phyloP scores from a whole-genome alignment of 2,113 vertebrate species.

The Psammodynastes pulverulentus region DNA sequence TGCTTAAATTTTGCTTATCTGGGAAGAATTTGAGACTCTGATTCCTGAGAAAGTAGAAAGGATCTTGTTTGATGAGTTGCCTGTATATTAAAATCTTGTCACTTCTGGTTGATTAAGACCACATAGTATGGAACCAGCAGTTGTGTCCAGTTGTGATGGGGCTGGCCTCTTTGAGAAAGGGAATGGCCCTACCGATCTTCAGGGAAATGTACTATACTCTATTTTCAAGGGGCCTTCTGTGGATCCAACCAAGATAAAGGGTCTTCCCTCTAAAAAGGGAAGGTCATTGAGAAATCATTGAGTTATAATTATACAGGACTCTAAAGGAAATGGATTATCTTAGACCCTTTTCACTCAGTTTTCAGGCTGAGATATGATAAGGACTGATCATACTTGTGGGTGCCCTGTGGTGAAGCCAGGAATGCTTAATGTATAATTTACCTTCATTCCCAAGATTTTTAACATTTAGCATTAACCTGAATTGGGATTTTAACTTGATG shows the following conservation, averaged over 20 bases:
- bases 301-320: not conserved
- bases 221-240: not conserved
- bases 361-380: not conserved
- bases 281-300: not conserved
- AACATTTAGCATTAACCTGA: conserved; percentile 34
- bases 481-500: conserved; percentile 71
- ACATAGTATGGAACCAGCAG: not conserved
- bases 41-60: not conserved
- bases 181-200: not conserved
- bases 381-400: not conserved
- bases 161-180: not conserved
- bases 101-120: not conserved
- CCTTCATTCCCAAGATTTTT: conserved; percentile 38
- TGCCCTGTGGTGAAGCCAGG: not conserved
- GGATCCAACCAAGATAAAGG: not conserved
- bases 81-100: not conserved
- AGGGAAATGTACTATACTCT: not conserved
- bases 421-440: conserved; percentile 53
- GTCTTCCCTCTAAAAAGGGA: not conserved
- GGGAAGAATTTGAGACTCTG: not conserved
- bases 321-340: not conserved
- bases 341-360: not conserved
- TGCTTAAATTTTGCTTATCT: not conserved
- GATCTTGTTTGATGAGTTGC: not conserved
- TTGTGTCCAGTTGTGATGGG: not conserved